A percentile compares a stretch with the other conserved stretches of the same genome.
Conservation (phyloP, 2,888 invertebrate genomes). For the Operophtera brumata region DNA sequence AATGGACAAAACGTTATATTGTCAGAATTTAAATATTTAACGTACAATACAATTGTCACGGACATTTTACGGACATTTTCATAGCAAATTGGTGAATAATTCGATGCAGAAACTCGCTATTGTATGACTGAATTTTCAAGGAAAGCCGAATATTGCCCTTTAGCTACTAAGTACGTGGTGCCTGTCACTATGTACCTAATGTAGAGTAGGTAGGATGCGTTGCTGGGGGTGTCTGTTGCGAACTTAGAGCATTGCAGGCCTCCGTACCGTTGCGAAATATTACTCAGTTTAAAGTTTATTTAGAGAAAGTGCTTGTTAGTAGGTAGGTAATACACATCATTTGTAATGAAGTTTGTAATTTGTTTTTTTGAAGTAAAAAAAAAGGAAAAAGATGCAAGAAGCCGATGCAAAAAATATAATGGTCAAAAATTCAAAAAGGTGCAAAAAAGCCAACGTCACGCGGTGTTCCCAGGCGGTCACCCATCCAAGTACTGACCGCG, state of each 20-base stretch:
- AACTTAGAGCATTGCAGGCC: no score
- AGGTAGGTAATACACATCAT: no score
- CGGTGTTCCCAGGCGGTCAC: conserved; percentile 70
- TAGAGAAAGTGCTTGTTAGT: no score
- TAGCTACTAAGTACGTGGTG: neutral
- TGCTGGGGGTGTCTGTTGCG: no score
- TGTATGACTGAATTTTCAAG: neutral
- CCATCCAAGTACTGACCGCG: conserved; percentile 77
- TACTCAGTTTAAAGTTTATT: no score
- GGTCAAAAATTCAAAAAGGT: no score
- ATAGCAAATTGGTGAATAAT: conserved; percentile 13
- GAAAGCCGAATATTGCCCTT: neutral
- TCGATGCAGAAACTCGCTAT: conserved; percentile 4
- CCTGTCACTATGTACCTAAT: no score
- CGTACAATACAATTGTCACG: conserved; percentile 24
- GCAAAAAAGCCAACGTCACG: conserved; percentile 49
- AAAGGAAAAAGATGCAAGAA: conserved; percentile 40
- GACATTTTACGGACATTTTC: conserved; percentile 25
- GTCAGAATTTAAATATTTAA: conserved; percentile 27
- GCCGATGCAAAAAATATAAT: conserved; percentile 33
- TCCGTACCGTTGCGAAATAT: no score
- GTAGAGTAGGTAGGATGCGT: no score
- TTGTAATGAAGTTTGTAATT: no score
- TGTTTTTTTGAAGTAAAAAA: no score
- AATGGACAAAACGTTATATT: conserved; percentile 13